A percentile compares a stretch with the other conserved stretches of the same genome.
These are phyloP conservation scores for Oreonectes daqikongensis DNA, from an alignment of 2,797 vertebrate species.

Conservation along the genomic window DNA sequence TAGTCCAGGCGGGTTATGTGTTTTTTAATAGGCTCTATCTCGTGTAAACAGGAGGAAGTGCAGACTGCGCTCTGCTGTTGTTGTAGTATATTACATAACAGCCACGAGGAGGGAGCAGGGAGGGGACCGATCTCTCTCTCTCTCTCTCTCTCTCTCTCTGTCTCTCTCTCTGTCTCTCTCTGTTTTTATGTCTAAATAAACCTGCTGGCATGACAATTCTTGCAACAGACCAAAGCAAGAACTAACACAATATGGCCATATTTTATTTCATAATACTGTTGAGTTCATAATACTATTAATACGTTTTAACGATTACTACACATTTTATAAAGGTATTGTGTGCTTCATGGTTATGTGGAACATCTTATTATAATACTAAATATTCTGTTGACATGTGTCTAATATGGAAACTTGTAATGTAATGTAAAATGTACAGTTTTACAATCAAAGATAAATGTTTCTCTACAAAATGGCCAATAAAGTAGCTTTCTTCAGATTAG, in stretches of 20 bases:
- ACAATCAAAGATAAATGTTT: neutral
- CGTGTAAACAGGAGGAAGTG: constrained; percentile 56
- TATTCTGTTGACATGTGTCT: neutral
- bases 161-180: too few relatives aligned
- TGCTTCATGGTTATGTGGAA: neutral
- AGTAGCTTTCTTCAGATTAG: neutral
- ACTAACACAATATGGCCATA: neutral
- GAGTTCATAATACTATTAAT: neutral
- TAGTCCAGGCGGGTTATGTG: neutral
- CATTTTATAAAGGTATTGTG: neutral
- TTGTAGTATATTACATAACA: constrained; percentile 71
- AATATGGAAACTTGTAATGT: too few relatives aligned
- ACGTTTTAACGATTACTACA: neutral
- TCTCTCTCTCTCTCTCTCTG: too few relatives aligned
- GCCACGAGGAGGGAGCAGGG: constrained; percentile 19
- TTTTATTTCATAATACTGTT: neutral
- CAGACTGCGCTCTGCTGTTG: constrained; percentile 30
- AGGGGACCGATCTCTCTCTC: constrained; percentile 19
- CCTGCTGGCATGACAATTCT: neutral
- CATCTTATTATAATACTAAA: neutral
- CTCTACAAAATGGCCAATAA: neutral
- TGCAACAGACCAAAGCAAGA: neutral
- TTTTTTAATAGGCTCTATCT: constrained; percentile 35
- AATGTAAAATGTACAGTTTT: neutral
- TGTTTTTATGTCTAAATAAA: constrained; percentile 9